phyloP scores from a whole-genome alignment of 2,888 invertebrate genomes.

The Apamea anceps region DNA sequence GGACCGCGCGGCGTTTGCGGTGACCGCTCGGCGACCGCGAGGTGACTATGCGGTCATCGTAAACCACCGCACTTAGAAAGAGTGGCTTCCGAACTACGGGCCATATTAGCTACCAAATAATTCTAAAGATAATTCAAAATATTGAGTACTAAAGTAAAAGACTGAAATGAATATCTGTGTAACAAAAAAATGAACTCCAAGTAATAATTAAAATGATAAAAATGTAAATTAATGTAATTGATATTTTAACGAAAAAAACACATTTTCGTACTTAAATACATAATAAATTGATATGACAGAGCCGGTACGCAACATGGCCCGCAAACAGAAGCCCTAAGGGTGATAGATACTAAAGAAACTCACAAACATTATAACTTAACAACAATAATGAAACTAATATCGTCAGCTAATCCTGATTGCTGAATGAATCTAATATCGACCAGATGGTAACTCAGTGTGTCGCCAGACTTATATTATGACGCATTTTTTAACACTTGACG shows the following conservation, averaged over 20 bases:
- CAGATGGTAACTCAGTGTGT: conserved; percentile 85
- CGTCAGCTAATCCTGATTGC: conserved; percentile 87
- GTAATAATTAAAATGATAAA: conserved; percentile 1
- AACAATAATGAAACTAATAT: conserved; percentile 88
- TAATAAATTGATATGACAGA: conserved; percentile 51
- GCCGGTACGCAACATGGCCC: conserved; percentile 73
- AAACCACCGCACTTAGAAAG: conserved; percentile 52
- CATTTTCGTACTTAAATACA: conserved; percentile 22
- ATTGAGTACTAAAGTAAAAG: conserved; percentile 28
- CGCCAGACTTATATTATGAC: conserved; percentile 69
- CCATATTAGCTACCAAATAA: conserved; percentile 71
- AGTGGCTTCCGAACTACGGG: conserved; percentile 74
- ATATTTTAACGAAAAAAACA: background rate
- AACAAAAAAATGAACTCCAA: background rate
- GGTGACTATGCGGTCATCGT: conserved; percentile 35
- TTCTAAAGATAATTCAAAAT: conserved; percentile 54
- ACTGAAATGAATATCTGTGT: background rate
- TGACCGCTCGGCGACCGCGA: conserved; percentile 36
- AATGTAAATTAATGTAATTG: conserved; percentile 1
- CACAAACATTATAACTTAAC: conserved; percentile 83
- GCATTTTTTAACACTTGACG: conserved; percentile 65
- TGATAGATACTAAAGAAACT: conserved; percentile 84
- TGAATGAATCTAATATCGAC: conserved; percentile 89
- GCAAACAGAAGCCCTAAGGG: conserved; percentile 79
- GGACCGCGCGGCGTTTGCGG: conserved; percentile 72